These are phyloP conservation scores for Brassicogethes aeneus DNA, from an alignment of 2,888 invertebrate genomes.

Conservation along the genomic window DNA sequence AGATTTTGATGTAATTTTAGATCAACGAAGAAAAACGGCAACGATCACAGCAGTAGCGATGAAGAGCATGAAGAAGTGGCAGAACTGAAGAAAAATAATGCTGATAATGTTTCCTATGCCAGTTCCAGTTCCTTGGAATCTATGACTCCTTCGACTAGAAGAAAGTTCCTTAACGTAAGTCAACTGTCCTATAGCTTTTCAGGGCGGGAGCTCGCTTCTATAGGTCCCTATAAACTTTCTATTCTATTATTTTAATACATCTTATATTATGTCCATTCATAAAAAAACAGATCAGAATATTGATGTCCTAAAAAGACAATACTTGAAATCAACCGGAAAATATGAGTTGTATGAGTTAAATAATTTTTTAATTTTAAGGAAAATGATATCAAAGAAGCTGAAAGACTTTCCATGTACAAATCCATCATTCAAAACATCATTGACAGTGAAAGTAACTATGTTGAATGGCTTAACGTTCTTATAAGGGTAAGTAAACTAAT, in stretches of 20 bases:
- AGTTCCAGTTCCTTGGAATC: constrained; percentile 45
- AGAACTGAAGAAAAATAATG: constrained; percentile 34
- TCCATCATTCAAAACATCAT: constrained; percentile 84
- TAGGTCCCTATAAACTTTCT: no score
- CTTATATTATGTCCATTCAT: no score
- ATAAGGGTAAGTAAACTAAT: constrained; percentile 54
- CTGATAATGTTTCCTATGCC: constrained; percentile 40
- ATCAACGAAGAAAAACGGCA: constrained; percentile 28
- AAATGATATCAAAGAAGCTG: constrained; percentile 46
- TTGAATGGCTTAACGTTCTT: constrained; percentile 82
- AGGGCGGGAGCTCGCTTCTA: no score
- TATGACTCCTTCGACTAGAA: constrained; percentile 39
- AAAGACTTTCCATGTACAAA: constrained; percentile 76
- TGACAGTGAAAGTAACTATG: constrained; percentile 84
- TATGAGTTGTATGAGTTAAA: no score
- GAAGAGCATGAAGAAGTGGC: constrained; percentile 43
- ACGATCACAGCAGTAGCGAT: constrained; percentile 34
- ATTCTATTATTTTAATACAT: no score
- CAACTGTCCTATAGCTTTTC: no score
- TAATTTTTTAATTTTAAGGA: constrained; percentile 25
- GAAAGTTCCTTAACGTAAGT: constrained; percentile 35
- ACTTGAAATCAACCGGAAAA: no score
- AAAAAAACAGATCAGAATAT: no score
- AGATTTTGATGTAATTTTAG: constrained; percentile 15
- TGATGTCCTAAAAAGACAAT: no score